Evolutionary conservation across 2,888 invertebrate genomes (phyloP).

Genomic region (Ophion ventricosus): DNA sequence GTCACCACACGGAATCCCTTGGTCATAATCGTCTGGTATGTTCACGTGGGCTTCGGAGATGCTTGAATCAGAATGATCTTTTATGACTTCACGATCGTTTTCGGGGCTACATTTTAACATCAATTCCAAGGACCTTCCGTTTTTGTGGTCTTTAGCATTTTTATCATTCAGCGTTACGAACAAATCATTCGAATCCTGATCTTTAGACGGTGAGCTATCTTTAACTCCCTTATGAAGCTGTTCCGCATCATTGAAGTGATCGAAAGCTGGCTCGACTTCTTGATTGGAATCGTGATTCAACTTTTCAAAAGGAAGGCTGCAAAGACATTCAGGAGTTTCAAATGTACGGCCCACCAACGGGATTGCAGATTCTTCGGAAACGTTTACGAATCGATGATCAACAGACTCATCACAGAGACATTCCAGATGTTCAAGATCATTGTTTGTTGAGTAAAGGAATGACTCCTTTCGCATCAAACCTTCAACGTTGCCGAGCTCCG

Average conservation of each 20-base stretch:
- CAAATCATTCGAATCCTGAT: background rate
- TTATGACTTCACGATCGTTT: background rate
- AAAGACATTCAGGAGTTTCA: conserved; percentile 6
- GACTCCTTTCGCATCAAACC: background rate
- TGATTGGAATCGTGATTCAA: background rate
- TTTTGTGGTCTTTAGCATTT: background rate
- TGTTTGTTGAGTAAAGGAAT: background rate
- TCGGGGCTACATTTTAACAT: background rate
- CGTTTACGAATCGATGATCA: background rate
- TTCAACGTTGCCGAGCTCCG: background rate
- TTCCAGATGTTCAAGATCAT: background rate
- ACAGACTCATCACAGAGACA: conserved; percentile 31
- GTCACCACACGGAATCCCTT: conserved; percentile 14
- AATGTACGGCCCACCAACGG: background rate
- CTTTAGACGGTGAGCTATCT: background rate
- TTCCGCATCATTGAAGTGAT: background rate
- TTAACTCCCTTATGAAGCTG: background rate
- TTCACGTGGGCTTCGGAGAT: background rate
- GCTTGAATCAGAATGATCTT: background rate
- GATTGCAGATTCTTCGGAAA: background rate
- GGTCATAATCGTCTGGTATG: background rate
- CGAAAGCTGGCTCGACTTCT: background rate
- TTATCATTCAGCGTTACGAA: background rate
- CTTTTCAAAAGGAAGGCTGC: background rate
- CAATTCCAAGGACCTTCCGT: background rate